These are phyloP conservation scores for Caenorhabditis wallacei DNA, from an alignment of 2,888 invertebrate genomes.

Conservation along the genomic window DNA sequence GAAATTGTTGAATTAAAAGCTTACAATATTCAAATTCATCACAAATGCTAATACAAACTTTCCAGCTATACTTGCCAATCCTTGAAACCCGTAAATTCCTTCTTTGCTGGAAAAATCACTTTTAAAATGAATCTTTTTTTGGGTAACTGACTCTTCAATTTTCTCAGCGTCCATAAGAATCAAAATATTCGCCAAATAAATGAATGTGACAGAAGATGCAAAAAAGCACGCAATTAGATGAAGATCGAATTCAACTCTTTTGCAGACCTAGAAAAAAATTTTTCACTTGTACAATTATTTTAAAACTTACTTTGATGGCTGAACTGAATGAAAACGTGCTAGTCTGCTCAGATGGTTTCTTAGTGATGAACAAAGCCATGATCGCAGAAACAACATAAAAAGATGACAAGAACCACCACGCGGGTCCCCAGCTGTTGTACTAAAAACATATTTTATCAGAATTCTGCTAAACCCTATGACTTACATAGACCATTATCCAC, in stretches of 20 bases:
- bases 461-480: neutral
- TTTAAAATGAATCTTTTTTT: constrained; percentile 4
- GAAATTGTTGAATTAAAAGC: neutral
- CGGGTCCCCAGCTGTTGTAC: constrained; percentile 64
- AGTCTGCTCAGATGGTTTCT: constrained; percentile 61
- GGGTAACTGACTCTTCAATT: constrained; percentile 68
- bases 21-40: constrained; percentile 60
- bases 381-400: constrained; percentile 66
- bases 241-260: constrained; percentile 65
- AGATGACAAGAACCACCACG: constrained; percentile 62
- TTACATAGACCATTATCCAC: constrained; percentile 63
- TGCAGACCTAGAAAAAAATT: constrained; percentile 65
- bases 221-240: constrained; percentile 70
- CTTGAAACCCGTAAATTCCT: constrained; percentile 70
- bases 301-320: constrained; percentile 52
- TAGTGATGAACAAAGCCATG: constrained; percentile 66
- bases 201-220: constrained; percentile 66
- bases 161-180: constrained; percentile 65
- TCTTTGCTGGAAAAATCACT: constrained; percentile 66
- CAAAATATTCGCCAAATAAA: constrained; percentile 72
- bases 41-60: constrained; percentile 59
- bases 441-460: constrained; percentile 30
- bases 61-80: constrained; percentile 70
- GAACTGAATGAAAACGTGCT: constrained; percentile 43
- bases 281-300: neutral